These are phyloP conservation scores for Drosophila parthenogenetica DNA, from an alignment of 2,888 invertebrate species.

Conservation along the genomic window DNA sequence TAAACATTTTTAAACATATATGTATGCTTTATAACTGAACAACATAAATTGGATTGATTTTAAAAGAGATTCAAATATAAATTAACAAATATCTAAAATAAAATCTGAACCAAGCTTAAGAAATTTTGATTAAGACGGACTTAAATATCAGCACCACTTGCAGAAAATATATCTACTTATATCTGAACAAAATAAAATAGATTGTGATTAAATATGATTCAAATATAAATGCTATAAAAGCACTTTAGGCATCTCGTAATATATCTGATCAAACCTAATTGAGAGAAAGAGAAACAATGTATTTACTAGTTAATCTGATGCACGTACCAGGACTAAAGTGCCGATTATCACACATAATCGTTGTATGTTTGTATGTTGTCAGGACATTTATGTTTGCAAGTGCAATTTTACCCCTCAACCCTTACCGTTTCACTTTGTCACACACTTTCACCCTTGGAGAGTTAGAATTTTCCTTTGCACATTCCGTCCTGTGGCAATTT, in stretches of 20 bases:
- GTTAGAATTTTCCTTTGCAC: neutral
- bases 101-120: too few relatives aligned
- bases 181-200: neutral
- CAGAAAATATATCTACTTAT: too few relatives aligned
- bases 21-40: neutral
- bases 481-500: conserved; percentile 9
- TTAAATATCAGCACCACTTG: too few relatives aligned
- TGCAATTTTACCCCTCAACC: conserved; percentile 9
- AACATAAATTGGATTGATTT: too few relatives aligned
- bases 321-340: conserved; percentile 19
- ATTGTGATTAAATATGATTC: too few relatives aligned
- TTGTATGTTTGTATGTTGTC: conserved; percentile 8
- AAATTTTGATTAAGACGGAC: too few relatives aligned
- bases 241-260: neutral
- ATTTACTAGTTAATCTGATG: conserved; percentile 14
- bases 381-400: conserved; percentile 10
- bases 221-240: neutral
- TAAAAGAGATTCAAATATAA: too few relatives aligned
- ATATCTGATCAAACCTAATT: conserved; percentile 13
- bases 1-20: too few relatives aligned
- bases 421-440: neutral
- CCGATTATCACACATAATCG: conserved; percentile 20
- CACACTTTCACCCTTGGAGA: neutral
- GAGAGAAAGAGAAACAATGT: neutral
- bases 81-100: too few relatives aligned